phyloP scores from a whole-genome alignment of 1,140 invertebrate species.

The Drosophila novamexicana region DNA sequence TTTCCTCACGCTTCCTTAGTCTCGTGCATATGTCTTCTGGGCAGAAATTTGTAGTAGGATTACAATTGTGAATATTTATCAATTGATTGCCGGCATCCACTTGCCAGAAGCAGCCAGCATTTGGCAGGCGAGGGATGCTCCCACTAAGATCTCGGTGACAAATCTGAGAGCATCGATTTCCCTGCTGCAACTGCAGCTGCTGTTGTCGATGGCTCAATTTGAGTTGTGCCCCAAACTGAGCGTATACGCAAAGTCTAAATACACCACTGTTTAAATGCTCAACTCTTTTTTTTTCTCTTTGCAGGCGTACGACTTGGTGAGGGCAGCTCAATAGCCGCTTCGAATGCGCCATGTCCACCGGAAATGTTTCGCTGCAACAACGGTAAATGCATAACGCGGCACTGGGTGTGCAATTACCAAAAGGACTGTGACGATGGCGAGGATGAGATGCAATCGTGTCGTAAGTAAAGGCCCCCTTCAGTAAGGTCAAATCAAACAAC shows the following conservation, averaged over 20 bases:
- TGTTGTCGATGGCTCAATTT: not conserved
- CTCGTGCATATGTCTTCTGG: not conserved
- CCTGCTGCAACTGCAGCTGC: not conserved
- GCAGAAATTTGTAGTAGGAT: not conserved
- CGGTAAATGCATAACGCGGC: slow-evolving; percentile 93
- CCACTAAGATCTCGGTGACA: not conserved
- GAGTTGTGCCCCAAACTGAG: slow-evolving; percentile 3
- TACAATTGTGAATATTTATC: slow-evolving; percentile 14
- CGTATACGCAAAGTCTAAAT: not conserved
- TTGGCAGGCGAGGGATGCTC: not conserved
- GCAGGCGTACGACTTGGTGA: slow-evolving; percentile 58
- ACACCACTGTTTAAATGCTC: not conserved
- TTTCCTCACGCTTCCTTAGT: too few relatives aligned
- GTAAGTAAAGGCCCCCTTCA: slow-evolving; percentile 87
- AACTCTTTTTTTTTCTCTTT: slow-evolving; percentile 1
- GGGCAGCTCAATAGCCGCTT: slow-evolving; percentile 44
- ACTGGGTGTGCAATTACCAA: slow-evolving; percentile 95
- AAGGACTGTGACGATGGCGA: slow-evolving; percentile 95
- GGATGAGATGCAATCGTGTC: slow-evolving; percentile 94
- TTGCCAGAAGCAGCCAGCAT: not conserved
- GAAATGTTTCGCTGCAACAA: slow-evolving; percentile 93
- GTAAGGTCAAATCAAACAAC: too few relatives aligned
- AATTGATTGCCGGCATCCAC: slow-evolving; percentile 1
- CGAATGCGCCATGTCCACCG: slow-evolving; percentile 86
- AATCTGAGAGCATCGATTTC: not conserved